phyloP scores from a whole-genome alignment of 1,140 invertebrate genomes.

The Ostrea edulis region DNA sequence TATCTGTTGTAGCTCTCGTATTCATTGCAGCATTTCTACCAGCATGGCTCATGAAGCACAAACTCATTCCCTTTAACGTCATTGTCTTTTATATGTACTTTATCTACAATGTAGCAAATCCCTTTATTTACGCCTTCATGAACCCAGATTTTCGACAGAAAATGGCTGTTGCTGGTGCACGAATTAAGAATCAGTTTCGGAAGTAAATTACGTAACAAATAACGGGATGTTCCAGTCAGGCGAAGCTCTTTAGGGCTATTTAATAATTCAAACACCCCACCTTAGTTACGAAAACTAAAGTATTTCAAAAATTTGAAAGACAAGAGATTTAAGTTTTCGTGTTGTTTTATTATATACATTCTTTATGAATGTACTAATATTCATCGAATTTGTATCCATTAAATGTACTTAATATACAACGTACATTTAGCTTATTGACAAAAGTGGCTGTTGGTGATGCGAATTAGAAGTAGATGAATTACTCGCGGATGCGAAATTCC shows the following conservation, averaged over 20 bases:
- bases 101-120: constrained; percentile 75
- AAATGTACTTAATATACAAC: no score
- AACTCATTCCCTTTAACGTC: constrained; percentile 62
- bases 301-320: background rate
- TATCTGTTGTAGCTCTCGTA: constrained; percentile 69
- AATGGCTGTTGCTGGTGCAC: background rate
- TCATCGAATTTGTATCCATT: no score
- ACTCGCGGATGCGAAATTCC: no score
- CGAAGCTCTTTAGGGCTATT: no score
- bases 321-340: background rate
- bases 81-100: constrained; percentile 75
- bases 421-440: no score
- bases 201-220: background rate
- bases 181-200: constrained; percentile 14
- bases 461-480: no score
- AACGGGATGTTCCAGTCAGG: no score
- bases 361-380: no score
- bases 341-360: background rate
- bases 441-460: no score
- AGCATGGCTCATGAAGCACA: constrained; percentile 70
- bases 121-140: constrained; percentile 77
- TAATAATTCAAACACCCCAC: no score
- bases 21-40: constrained; percentile 73
- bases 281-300: no score
- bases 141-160: constrained; percentile 61